Conservation (phyloP, 1,140 invertebrate species). For the Heliconius himera region DNA sequence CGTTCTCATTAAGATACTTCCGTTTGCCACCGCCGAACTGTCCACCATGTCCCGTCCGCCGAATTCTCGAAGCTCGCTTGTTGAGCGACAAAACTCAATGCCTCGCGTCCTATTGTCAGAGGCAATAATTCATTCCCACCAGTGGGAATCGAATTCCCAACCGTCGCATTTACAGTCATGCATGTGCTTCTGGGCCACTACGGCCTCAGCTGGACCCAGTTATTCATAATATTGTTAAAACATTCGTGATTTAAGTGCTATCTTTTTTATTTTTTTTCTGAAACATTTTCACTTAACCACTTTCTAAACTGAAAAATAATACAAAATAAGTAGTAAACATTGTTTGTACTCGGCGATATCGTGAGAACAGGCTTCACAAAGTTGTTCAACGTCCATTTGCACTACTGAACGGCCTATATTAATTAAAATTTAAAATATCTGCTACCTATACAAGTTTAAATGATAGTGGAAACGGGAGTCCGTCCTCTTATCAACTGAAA, state of each 20-base stretch:
- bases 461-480: not conserved
- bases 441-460: not conserved
- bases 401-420: not conserved
- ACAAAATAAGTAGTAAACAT: constrained; percentile 9
- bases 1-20: too few relatives aligned
- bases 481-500: not conserved
- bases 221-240: not conserved
- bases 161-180: too few relatives aligned
- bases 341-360: constrained; percentile 7
- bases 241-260: not conserved
- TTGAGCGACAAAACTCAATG: too few relatives aligned
- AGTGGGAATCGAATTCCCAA: too few relatives aligned
- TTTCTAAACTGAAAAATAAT: constrained; percentile 13
- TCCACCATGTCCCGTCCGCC: too few relatives aligned
- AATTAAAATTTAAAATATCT: not conserved
- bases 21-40: too few relatives aligned
- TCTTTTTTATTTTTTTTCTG: not conserved
- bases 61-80: too few relatives aligned
- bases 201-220: not conserved
- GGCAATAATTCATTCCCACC: too few relatives aligned
- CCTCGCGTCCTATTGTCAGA: too few relatives aligned
- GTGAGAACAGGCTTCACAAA: constrained; percentile 7
- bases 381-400: constrained; percentile 5
- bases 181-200: too few relatives aligned
- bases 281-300: not conserved